Base-by-base conservation (phyloP, 2,797 vertebrate species). In the Masticophis lateralis region DNA sequence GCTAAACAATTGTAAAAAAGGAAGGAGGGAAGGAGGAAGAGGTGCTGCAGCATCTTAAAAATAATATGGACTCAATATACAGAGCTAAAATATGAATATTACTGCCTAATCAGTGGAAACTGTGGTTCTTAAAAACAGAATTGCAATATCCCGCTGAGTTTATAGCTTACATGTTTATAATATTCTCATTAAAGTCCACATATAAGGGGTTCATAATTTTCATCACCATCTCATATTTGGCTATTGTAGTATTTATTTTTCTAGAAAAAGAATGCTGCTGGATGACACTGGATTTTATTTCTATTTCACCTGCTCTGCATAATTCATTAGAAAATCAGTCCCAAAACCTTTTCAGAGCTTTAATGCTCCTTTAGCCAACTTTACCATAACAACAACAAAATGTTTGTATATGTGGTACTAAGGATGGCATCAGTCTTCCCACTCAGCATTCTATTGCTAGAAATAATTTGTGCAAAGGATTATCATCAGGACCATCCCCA, bases 201-300 rank as follows among this genome's bases (percentile, higher is more conserved):
- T 32, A 88, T 63, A 87, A 91, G 22, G 20, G 13, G 51, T 93
- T 86, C 89, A 89, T 0, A 92, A 7, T 89, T 95, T 91, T 87
- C 88, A 51, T 53, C 92, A 8, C 8, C 90, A 10, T 74, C 63
- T 88, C 61, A 88, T 69, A 47, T 55, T 93, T 32, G 22, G 32
- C 11, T 4, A 92, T 28, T 59, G 92, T 93, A 90, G 69, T n/a
- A 91, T 94, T 91, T 91, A 12, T 86, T 61, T 90, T 95, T 93
- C 91, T 55, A 93, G 88, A 83, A 91, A 91, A 95, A 47, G 3
- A 93, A 90, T 0, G 56, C 20, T 90, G 88, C 92, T 91, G 59
- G 92, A 56, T 61, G 5, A 0, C 25, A 86, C 0, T 79, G 90
- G 6, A 3, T 86, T 20, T 92, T 51, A 9, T 60, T 32, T 5